Evolutionary conservation across 92 coral and sea anemone genomes (phyloP), one percentile per base, ranked within the genome.

Genomic region (Parazoanthus swiftii): DNA sequence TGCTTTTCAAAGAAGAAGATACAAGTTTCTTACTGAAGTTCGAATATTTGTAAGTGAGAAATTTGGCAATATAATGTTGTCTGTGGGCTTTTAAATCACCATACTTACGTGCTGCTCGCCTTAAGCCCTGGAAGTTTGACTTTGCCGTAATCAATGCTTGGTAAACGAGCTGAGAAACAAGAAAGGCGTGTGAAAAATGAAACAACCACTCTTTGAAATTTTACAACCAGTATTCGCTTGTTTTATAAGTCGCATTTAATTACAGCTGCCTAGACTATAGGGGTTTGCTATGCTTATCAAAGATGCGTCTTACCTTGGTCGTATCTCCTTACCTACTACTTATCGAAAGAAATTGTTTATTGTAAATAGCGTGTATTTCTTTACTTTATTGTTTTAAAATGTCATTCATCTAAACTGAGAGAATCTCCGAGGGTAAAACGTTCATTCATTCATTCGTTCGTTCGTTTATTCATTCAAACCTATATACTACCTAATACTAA

Each of bases 141-240:
- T 29, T 90, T 81, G 35, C 92, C 92, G 81, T 86, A 79, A 25
- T 90, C 92, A 50, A 90, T 88, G 21, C 35, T 90, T 59, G 82
- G 92, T 26, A 86, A 74, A 29, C 91, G 80, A 48, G 84, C 92
- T 90, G 80, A 18, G 13, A 86, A 39, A 4, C 51, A 44, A 58
- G 37, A 58, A 9, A 59, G 9, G 6, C 16, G 6, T 0, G 13
- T 26, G 10, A 80, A 21, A 16, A 29, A 1, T 73, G 77, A n/a
- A 33, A 73, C 14, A 26, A 15, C 16, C 42, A 0, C 20, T 20
- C 26, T 25, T 26, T 72, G 15, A 72, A 48, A 7, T 7, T 11
- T 7, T 48, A 48, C 9, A 48, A 11, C 13, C 13, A 11, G 51
- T 48, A 48, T 48, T 48, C 51, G 42, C 4, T 2, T 39, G 42